A percentile compares a stretch with the other conserved stretches of the same genome.
Conservation (phyloP, 2,888 invertebrate species). For the Eupithecia insigniata region DNA sequence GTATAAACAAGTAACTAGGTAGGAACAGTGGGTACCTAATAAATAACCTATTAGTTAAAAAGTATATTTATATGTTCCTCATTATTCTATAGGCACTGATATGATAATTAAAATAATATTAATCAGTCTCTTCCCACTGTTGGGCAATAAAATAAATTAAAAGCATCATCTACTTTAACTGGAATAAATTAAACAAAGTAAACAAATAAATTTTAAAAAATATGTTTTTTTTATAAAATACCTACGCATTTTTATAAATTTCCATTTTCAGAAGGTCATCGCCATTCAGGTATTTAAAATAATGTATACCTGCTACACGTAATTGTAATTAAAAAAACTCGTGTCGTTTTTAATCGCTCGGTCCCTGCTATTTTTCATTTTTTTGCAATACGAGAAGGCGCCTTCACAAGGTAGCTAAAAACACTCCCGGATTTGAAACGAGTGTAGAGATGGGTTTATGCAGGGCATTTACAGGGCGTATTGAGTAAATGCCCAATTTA, state of each 20-base stretch:
- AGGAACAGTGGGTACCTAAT: neutral
- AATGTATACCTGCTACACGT: no score
- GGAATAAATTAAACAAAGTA: neutral
- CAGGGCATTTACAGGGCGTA: no score
- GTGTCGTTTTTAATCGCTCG: no score
- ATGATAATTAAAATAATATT: neutral
- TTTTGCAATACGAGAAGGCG: no score
- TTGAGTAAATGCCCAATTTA: no score
- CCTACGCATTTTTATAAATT: neutral
- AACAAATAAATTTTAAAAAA: neutral
- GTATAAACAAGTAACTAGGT: neutral
- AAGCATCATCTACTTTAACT: neutral
- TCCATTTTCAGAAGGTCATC: neutral
- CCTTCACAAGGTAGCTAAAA: no score
- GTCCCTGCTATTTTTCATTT: no score
- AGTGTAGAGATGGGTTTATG: no score
- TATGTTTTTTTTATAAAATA: no score
- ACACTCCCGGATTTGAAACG: no score
- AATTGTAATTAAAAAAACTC: no score
- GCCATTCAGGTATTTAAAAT: neutral
- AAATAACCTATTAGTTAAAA: neutral
- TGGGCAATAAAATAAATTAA: neutral
- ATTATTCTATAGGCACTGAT: neutral
- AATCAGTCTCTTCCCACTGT: neutral
- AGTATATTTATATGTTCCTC: neutral